phyloP scores from a whole-genome alignment of 2,888 invertebrate genomes.

The Ecdyonurus torrentis region DNA sequence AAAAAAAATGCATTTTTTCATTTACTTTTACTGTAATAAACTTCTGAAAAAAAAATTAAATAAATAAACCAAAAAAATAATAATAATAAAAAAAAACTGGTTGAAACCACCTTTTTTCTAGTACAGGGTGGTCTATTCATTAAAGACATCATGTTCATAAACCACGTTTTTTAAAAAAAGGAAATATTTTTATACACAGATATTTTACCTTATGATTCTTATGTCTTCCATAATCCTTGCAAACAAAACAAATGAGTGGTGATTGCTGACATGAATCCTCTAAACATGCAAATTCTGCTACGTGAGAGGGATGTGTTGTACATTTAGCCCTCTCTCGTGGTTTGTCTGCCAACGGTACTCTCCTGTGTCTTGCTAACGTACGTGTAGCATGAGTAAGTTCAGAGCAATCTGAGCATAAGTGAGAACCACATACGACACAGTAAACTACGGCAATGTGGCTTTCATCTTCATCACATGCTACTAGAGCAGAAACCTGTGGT shows the following conservation, averaged over 20 bases:
- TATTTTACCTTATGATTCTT: slow-evolving; percentile 34
- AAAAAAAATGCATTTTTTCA: too few relatives aligned
- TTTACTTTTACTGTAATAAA: too few relatives aligned
- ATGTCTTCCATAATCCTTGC: slow-evolving; percentile 38
- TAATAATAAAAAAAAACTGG: too few relatives aligned
- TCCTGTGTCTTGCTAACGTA: slow-evolving; percentile 32
- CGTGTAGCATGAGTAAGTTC: slow-evolving; percentile 33
- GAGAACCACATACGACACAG: slow-evolving; percentile 35
- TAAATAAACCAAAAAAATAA: too few relatives aligned
- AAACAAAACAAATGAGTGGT: slow-evolving; percentile 39
- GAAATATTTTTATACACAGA: too few relatives aligned
- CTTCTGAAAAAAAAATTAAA: too few relatives aligned
- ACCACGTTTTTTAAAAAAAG: too few relatives aligned
- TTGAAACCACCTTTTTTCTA: too few relatives aligned
- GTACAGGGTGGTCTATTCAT: too few relatives aligned
- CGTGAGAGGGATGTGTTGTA: slow-evolving; percentile 32
- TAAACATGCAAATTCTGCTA: slow-evolving; percentile 36
- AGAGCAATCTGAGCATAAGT: slow-evolving; percentile 35
- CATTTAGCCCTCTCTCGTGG: slow-evolving; percentile 36
- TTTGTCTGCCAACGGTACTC: slow-evolving; percentile 36
- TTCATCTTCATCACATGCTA: slow-evolving; percentile 35
- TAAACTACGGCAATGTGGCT: slow-evolving; percentile 34
- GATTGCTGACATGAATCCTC: slow-evolving; percentile 31
- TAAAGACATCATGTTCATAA: too few relatives aligned
- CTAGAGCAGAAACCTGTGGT: background rate